Conservation (phyloP, 2,888 invertebrate genomes). For the Drosophila eohydei region DNA sequence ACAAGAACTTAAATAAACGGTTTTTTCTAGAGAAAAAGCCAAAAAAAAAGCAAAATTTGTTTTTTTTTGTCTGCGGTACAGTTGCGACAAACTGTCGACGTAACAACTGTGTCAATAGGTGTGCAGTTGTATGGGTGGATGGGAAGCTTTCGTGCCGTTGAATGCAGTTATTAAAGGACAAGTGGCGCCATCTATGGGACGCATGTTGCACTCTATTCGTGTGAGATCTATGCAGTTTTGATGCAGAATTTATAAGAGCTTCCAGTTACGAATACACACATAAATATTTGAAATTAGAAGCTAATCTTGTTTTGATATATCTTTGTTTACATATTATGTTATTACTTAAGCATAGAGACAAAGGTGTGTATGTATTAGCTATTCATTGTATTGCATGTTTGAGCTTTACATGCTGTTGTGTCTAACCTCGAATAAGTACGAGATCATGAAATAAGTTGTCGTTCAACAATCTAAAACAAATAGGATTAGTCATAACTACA, state of each 20-base stretch:
- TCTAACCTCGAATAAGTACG: background rate
- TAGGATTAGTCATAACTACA: background rate
- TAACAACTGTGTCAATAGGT: slow-evolving; percentile 3
- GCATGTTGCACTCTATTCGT: background rate
- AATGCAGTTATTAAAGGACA: slow-evolving; percentile 28
- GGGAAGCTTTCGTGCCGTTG: slow-evolving; percentile 22
- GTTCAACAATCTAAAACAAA: slow-evolving; percentile 10
- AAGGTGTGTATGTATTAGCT: background rate
- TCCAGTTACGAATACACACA: background rate
- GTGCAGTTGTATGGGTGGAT: slow-evolving; percentile 4
- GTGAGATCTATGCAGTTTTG: background rate
- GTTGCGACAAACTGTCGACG: slow-evolving; percentile 33
- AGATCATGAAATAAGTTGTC: background rate
- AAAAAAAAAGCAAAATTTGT: slow-evolving; percentile 51
- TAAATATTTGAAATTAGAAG: background rate
- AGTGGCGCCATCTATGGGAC: slow-evolving; percentile 40
- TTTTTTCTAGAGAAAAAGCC: slow-evolving; percentile 72
- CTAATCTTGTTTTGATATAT: background rate
- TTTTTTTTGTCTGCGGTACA: slow-evolving; percentile 43
- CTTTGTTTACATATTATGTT: background rate
- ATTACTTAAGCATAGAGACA: background rate
- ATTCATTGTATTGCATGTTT: no score
- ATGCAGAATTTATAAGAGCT: slow-evolving; percentile 1
- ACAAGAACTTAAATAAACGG: slow-evolving; percentile 61
- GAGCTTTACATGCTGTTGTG: background rate